Base-by-base conservation (phyloP, 2,797 vertebrate genomes). In the Phrynocephalus guinanensis region DNA sequence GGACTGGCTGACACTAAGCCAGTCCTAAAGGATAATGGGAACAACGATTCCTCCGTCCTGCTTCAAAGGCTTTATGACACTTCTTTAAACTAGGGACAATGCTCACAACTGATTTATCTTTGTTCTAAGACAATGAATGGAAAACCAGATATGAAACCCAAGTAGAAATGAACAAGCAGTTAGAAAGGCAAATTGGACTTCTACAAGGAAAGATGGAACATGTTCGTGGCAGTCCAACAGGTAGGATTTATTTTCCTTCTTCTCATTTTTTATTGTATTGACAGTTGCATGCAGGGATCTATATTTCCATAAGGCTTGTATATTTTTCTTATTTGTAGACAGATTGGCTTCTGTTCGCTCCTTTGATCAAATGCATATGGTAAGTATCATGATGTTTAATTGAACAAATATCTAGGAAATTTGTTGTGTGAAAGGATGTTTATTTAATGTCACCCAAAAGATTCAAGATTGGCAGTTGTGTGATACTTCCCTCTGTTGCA, bases 141-240 rank as follows among this genome's bases (percentile, higher is more conserved):
- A 98, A 97, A 96, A 98, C 97, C 2, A 97, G 97, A 84, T 98
- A 97, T 79, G 98, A 98, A 94, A 97, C 97, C 1, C 98, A 98
- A 95, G 82, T 95, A 56, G 98, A 99, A 94, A 71, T 99, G 72
- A 99, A 98, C 44, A 95, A 95, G 87, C 97, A 98, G 87, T 86
- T 98, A 90, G 94, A 97, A 91, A 97, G 97, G 44, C 98, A 99
- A 93, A 97, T 98, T 90, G 86, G 92, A 71, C 92, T 96, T 73
- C 95, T 98, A 79, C 95, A 87, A 82, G 96, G 97, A 89, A 98
- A 97, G 91, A 95, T 98, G 92, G 96, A 98, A 80, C 94, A 95
- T 90, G 91, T 98, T 20, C 82, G n/a, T 79, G 96, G 97, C 82
- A 98, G 97, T 92, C 97, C 98, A 75, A 91, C 97, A 93, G 98